phyloP scores from a whole-genome alignment of 2,797 vertebrate genomes.

The Pangasius djambal region DNA sequence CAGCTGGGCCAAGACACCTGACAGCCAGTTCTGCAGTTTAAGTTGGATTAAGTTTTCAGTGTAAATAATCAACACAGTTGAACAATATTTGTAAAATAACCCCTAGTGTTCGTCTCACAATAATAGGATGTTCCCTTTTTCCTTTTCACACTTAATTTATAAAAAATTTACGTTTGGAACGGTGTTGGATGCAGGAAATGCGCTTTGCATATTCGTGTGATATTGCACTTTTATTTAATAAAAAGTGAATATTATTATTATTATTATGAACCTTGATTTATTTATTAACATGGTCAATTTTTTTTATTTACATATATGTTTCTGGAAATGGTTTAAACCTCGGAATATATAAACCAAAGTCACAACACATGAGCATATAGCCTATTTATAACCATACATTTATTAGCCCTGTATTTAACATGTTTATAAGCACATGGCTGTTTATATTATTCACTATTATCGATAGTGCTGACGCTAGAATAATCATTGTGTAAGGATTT shows the following conservation, averaged over 20 bases:
- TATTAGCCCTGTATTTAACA: not conserved
- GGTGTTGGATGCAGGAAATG: conserved; percentile 66
- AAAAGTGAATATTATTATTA: conserved; percentile 67
- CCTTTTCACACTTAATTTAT: conserved; percentile 84
- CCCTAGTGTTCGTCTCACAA: conserved; percentile 75
- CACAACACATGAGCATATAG: not conserved
- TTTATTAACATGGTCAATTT: not conserved
- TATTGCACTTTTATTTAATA: conserved; percentile 89
- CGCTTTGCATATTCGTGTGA: conserved; percentile 79
- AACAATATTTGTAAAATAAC: conserved; percentile 82
- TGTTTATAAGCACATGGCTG: not conserved
- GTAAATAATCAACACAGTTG: conserved; percentile 62
- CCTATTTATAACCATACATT: not conserved
- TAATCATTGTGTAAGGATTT: not conserved
- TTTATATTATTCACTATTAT: not conserved
- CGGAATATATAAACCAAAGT: not conserved
- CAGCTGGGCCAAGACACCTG: not conserved
- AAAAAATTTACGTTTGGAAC: conserved; percentile 80
- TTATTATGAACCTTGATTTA: conserved; percentile 25
- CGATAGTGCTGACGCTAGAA: too few relatives aligned
- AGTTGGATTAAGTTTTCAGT: conserved; percentile 61
- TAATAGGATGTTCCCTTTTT: conserved; percentile 75
- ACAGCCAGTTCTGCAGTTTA: not conserved
- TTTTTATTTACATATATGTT: not conserved
- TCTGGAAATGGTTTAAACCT: not conserved